phyloP scores from a whole-genome alignment of 2,113 vertebrate genomes.

The Trematocara marginatum region DNA sequence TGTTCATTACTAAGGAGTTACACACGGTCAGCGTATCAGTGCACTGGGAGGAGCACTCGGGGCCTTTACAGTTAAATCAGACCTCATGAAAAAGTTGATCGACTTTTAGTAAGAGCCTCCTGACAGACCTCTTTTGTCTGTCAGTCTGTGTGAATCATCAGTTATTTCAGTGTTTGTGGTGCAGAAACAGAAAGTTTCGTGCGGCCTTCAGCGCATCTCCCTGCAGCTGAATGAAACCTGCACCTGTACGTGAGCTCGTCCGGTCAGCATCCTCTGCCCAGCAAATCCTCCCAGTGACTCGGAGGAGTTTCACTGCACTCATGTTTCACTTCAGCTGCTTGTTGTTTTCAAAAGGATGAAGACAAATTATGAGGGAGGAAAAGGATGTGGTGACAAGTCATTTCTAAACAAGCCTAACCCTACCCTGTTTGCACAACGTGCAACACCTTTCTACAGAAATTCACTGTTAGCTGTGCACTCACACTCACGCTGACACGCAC shows the following conservation, averaged over 20 bases:
- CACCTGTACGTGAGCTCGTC: background rate
- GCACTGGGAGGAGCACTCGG: background rate
- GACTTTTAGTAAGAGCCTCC: background rate
- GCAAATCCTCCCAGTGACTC: background rate
- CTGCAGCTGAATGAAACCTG: background rate
- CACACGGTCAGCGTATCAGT: background rate
- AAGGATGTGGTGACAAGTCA: conserved; percentile 61
- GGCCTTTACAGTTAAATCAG: background rate
- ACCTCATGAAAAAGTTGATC: background rate
- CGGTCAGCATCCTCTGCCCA: background rate
- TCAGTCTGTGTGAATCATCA: background rate
- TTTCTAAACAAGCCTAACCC: conserved; percentile 31
- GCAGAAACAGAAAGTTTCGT: background rate
- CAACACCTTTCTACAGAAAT: conserved; percentile 32
- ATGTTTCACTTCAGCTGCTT: background rate
- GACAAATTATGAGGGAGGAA: conserved; percentile 20
- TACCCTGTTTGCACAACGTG: conserved; percentile 19
- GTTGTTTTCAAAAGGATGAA: conserved; percentile 24
- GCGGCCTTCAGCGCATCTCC: background rate
- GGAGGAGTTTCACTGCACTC: background rate
- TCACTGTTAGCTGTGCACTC: background rate
- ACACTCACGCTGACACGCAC: background rate
- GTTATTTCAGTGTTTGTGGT: background rate
- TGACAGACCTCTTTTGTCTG: background rate
- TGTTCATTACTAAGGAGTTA: background rate